Percentiles rank a stretch among this genome's conserved stretches.
Conservation (phyloP, 2,797 vertebrate genomes). For the Mus caroli region DNA sequence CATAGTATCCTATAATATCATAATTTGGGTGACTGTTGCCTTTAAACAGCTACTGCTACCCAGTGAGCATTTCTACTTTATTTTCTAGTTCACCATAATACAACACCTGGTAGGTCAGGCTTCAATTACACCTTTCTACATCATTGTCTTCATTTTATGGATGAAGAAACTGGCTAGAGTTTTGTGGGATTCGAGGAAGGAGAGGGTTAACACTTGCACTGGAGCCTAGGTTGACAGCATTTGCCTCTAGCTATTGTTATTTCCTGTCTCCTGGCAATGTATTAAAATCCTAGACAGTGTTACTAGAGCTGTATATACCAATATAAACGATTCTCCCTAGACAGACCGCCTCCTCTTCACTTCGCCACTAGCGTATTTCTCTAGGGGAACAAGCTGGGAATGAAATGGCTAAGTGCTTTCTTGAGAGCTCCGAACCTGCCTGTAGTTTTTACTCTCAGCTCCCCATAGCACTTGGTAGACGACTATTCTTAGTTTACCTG, state of each 20-base stretch:
- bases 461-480: not conserved
- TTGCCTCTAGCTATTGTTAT: not conserved
- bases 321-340: not conserved
- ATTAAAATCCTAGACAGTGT: not conserved
- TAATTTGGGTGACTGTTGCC: not conserved
- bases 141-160: conserved; percentile 20
- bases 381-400: not conserved
- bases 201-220: conserved; percentile 11
- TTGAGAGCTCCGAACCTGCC: not conserved
- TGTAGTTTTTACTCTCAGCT: not conserved
- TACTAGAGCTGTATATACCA: not conserved
- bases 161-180: not conserved
- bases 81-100: conserved; percentile 7
- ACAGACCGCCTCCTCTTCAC: not conserved
- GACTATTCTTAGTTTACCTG: not conserved
- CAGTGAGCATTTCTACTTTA: conserved; percentile 17
- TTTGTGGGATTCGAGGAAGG: conserved; percentile 3
- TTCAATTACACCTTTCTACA: not conserved
- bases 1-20: not conserved
- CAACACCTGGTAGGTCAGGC: not conserved
- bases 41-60: conserved; percentile 20
- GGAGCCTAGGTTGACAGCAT: not conserved
- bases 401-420: not conserved
- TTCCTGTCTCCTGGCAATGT: not conserved
- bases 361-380: not conserved